Evolutionary conservation across 2,113 vertebrate species (phyloP), one percentile per base, ranked within the genome.

Genomic region (Cyrtonyx montezumae): DNA sequence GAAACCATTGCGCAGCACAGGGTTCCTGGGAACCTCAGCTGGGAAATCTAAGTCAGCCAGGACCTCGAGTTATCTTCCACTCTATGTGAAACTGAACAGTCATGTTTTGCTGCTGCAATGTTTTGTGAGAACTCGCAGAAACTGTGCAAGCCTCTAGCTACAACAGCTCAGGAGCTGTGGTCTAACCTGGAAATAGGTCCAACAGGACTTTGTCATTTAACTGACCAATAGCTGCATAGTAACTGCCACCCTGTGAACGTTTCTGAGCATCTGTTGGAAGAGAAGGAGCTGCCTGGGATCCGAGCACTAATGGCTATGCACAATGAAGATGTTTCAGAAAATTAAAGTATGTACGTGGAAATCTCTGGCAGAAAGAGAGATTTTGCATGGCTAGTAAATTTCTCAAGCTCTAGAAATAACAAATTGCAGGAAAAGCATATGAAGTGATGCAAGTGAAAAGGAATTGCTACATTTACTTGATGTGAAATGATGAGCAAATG

Each of bases 321-420:
- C 59, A 61, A 71, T 30, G 74, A 77, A 89, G 68, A 70, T 85
- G 65, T n/a, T 79, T 83, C 28, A 53, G 82, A 85, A 96, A 92
- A 87, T 55, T 70, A 88, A 91, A 83, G 80, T 85, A 68, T 94
- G 79, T 83, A 87, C 51, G 34, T 85, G 79, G 89, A 87, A 80
- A 83, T 65, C 30, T 79, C 76, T 92, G 87, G 59, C 61, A 92
- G 89, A 48, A 94, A 78, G 30, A 34, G 76, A 55, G 66, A 45
- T 37, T 89, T 94, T 91, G 63, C 85, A 62, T 58, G 71, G 49
- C 71, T 85, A 84, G 74, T 70, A 74, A 83, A 77, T 87, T 93
- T 81, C 92, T 96, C 45, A 11, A 68, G 59, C 59, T 92, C 71
- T 63, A 70, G 81, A 78, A 93, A 84, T 87, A 89, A 63, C 63